Evolutionary conservation across 2,113 vertebrate genomes (phyloP), one percentile per base, ranked within the genome.

Genomic region (Marmota monax): DNA sequence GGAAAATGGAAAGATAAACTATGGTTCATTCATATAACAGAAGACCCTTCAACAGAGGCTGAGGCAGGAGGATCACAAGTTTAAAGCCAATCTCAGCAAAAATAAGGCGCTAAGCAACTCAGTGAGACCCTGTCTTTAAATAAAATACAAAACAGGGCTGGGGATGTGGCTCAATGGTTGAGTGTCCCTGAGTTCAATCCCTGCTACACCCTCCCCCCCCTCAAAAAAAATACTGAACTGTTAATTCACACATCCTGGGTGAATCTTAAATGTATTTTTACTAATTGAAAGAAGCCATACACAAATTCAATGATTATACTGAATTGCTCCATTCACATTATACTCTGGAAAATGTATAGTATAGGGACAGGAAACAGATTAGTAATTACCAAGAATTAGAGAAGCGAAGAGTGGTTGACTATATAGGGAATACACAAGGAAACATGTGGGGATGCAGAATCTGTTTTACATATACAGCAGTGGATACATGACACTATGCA

Each of bases 21-120:
- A 70, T 61, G 29, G 83, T 56, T 95, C 65, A 97, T 77, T 51
- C 32, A 96, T 34, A 96, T 7, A 84, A 72, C 29, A 34, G 56
- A 95, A 93, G 80, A 79, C 7, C 92, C 74, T 82, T 93, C 32
- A 58, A 58, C 6, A 20, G 56, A 58, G 56, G 56, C 20, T 58
- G 56, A 58, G 20, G 56, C 56, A 22, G 18, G 56, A 58, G 56
- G 56, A 58, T 58, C 20, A 6, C 18, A 20, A 58, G 56, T 58
- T 58, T 20, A 58, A 58, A 58, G 56, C 56, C 18, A 58, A 20
- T 4, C 56, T 58, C 56, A 58, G 56, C 56, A 58, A 58, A 22
- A 58, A 7, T 7, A 5, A 58, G 56, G 20, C 5, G 1, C 20
- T 58, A 58, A 22, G 20, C 56, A 58, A 58, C 20, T 58, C 56